A percentile compares a stretch with the other conserved stretches of the same genome.
These are phyloP conservation scores for Zele albiditarsus DNA, from an alignment of 2,888 invertebrate genomes.

Conservation along the genomic window DNA sequence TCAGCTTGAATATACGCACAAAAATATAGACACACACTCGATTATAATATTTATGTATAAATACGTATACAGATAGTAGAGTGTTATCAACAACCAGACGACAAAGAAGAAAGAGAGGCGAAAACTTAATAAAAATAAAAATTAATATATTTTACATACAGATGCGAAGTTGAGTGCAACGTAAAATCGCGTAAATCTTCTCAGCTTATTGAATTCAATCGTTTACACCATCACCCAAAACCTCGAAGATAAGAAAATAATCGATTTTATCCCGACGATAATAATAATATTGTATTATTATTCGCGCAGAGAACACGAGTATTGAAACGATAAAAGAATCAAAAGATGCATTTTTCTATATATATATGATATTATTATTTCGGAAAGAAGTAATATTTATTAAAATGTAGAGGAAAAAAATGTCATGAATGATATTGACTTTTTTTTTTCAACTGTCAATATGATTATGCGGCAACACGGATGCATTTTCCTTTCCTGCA, in stretches of 20 bases:
- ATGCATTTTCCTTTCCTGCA: background rate
- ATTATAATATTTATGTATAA: background rate
- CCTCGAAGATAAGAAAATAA: constrained; percentile 20
- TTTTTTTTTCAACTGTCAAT: background rate
- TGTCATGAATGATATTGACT: background rate
- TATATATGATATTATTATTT: background rate
- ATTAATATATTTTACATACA: constrained; percentile 5
- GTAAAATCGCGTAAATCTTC: background rate
- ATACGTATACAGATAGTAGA: background rate
- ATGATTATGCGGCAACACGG: background rate
- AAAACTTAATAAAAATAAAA: background rate
- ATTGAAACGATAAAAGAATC: background rate
- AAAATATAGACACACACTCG: background rate
- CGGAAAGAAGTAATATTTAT: background rate
- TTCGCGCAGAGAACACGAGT: background rate
- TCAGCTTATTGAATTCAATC: constrained; percentile 17
- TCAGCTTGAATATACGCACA: background rate
- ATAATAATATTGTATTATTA: constrained; percentile 13
- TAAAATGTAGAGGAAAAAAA: background rate
- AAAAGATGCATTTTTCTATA: constrained; percentile 1
- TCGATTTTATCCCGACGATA: constrained; percentile 17
- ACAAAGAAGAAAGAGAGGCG: background rate
- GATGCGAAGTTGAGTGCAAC: background rate
- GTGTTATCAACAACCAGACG: background rate
- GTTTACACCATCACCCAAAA: constrained; percentile 9